Base-by-base conservation (phyloP, 2,797 vertebrate species). In the Danio jaintianensis region DNA sequence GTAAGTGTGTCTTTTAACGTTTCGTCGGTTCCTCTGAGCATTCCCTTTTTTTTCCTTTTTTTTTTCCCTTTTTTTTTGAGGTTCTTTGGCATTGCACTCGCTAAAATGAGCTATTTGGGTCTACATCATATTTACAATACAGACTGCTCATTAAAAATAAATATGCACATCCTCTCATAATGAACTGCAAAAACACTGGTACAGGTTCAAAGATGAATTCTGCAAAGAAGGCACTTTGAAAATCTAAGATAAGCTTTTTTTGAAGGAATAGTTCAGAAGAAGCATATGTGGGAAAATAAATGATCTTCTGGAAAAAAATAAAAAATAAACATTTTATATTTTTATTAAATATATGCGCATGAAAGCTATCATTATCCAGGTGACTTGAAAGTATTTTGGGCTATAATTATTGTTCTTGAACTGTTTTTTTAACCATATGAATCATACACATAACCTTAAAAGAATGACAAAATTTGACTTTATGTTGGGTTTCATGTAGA, bases 81-180 rank as follows among this genome's bases (percentile, higher is more conserved):
- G 29, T 29, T 29, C 29, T 29, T 29, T 29, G 29, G 29, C 29
- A 29, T 29, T 29, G 29, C 29, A 5, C 13, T 0, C 20, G 48
- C 22, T 68, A 22, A 42, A 36, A 13, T 68, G 8, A 68, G 16
- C 9, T n/a, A 15, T 29, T 67, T 38, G 15, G 38, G 18, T 56
- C 52, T 56, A 11, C 48, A 43, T 56, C n/a, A 22, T 5, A 73
- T 73, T 22, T 59, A 22, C 42, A 47, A 20, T 58, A 59, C 42
- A 48, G 47, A 47, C 20, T 36, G 22, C 15, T 74, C 8, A 38
- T 69, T 69, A 63, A 63, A 63, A 63, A 38, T 38, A 69, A 73
- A 47, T n/a, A n/a, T 61, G 42, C 42, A 47, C 20, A 47, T 73
- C 55, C 16, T 36, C 47, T 36, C 15, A 47, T 29, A 69, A 7